Conservation (phyloP, 2,888 invertebrate genomes). For the Monopis laevigella region DNA sequence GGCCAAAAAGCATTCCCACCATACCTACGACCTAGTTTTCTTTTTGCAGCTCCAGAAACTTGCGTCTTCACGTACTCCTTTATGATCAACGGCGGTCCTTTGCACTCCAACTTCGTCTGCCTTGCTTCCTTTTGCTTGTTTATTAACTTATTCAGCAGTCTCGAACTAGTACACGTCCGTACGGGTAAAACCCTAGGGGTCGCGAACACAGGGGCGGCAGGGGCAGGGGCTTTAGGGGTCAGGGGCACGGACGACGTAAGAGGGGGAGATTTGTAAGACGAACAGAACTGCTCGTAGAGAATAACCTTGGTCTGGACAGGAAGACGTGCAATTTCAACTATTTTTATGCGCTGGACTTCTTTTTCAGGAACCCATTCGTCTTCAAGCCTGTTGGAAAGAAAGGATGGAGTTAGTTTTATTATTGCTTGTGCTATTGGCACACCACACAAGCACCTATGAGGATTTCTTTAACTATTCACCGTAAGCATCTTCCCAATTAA, state of each 20-base stretch:
- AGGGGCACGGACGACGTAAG: conserved; percentile 21
- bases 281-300: conserved; percentile 60
- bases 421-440: too few relatives aligned
- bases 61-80: conserved; percentile 27
- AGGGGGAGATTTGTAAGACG: conserved; percentile 35
- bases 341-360: conserved; percentile 71
- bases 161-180: conserved; percentile 41
- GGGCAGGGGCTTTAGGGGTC: conserved; percentile 15
- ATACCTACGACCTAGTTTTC: conserved; percentile 49
- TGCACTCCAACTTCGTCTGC: conserved; percentile 26
- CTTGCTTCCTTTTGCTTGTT: conserved; percentile 30
- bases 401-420: too few relatives aligned
- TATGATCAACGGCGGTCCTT: conserved; percentile 24
- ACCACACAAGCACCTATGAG: too few relatives aligned
- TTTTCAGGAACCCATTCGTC: conserved; percentile 88
- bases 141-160: conserved; percentile 39
- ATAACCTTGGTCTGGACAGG: conserved; percentile 56
- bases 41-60: conserved; percentile 51
- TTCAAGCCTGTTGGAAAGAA: conserved; percentile 74
- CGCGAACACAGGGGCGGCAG: conserved; percentile 12
- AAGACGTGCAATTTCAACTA: conserved; percentile 64
- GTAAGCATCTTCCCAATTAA: too few relatives aligned
- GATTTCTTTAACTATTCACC: too few relatives aligned
- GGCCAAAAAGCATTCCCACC: conserved; percentile 57
- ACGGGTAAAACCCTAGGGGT: conserved; percentile 23